Conservation (phyloP, 2,797 vertebrate species). For the Austrolebias charrua region DNA sequence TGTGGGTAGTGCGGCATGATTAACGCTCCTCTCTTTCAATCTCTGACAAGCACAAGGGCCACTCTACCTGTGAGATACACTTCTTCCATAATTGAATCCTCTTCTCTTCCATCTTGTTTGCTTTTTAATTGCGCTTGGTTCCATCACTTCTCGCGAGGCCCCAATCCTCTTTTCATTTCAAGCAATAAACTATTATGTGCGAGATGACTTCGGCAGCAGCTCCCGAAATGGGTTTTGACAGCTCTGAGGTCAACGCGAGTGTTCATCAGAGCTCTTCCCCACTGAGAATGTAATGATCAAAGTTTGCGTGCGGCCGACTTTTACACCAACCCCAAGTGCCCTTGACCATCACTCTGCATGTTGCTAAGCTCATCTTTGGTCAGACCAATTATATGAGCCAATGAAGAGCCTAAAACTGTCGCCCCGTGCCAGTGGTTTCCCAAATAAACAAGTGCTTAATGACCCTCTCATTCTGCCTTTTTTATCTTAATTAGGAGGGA, state of each 20-base stretch:
- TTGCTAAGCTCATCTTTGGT: slow-evolving; percentile 62
- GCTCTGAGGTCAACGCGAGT: slow-evolving; percentile 61
- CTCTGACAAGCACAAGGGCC: slow-evolving; percentile 78
- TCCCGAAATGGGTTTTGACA: slow-evolving; percentile 44
- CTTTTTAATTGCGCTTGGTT: slow-evolving; percentile 69
- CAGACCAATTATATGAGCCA: slow-evolving; percentile 72
- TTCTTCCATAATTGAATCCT: slow-evolving; percentile 76
- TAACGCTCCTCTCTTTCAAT: slow-evolving; percentile 70
- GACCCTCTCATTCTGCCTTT: slow-evolving; percentile 65
- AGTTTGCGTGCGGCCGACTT: slow-evolving; percentile 64
- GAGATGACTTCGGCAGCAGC: slow-evolving; percentile 52
- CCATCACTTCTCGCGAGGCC: slow-evolving; percentile 56
- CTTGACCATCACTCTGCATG: slow-evolving; percentile 64
- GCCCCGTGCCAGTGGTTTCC: slow-evolving; percentile 66
- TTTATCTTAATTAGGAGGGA: slow-evolving; percentile 71
- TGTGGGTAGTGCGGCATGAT: slow-evolving; percentile 54
- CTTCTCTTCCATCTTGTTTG: slow-evolving; percentile 54
- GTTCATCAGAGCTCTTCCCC: slow-evolving; percentile 61
- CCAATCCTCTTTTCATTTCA: slow-evolving; percentile 66
- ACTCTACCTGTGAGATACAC: slow-evolving; percentile 71
- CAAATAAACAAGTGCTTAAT: slow-evolving; percentile 78
- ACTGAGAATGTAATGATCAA: slow-evolving; percentile 70
- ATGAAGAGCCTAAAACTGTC: slow-evolving; percentile 61
- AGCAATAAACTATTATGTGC: slow-evolving; percentile 65
- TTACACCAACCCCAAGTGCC: slow-evolving; percentile 62